phyloP scores from a whole-genome alignment of 2,888 invertebrate species.

The Drosophila eohydei region DNA sequence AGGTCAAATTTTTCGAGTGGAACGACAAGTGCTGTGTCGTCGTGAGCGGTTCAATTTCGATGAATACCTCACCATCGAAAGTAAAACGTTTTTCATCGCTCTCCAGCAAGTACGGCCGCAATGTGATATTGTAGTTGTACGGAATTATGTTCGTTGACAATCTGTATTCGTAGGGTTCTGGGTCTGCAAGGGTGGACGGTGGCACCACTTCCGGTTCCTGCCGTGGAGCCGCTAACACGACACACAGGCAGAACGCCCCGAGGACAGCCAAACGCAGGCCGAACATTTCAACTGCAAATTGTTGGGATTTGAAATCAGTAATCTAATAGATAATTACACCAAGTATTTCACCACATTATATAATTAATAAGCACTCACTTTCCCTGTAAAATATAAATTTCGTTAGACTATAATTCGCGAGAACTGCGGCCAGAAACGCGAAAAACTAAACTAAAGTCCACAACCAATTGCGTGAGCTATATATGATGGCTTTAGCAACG shows the following conservation, averaged over 20 bases:
- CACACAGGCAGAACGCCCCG: constrained; percentile 59
- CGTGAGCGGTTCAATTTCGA: constrained; percentile 85
- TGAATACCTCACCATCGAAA: constrained; percentile 83
- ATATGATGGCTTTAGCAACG: constrained; percentile 46
- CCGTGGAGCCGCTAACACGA: constrained; percentile 49
- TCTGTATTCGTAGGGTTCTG: constrained; percentile 67
- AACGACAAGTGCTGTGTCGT: constrained; percentile 85
- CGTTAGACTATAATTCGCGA: constrained; percentile 8
- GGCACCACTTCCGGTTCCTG: constrained; percentile 26
- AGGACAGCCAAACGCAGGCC: constrained; percentile 49
- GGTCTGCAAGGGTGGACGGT: constrained; percentile 31
- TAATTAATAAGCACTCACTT: constrained; percentile 45
- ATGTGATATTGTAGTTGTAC: constrained; percentile 85
- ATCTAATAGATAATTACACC: constrained; percentile 6
- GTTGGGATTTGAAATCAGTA: constrained; percentile 2
- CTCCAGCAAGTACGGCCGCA: constrained; percentile 86
- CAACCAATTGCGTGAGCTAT: constrained; percentile 37
- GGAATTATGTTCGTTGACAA: constrained; percentile 85
- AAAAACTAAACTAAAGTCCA: constrained; percentile 63
- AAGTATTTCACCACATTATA: constrained; percentile 33
- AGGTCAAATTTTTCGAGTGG: constrained; percentile 86
- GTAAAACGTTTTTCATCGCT: constrained; percentile 69
- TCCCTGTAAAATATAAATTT: neutral
- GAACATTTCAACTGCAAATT: constrained; percentile 51
- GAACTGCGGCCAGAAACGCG: constrained; percentile 30